A percentile compares a stretch with the other conserved stretches of the same genome.
Conservation (phyloP, 23 tunicate genomes). For the Aplidium turbinatum region DNA sequence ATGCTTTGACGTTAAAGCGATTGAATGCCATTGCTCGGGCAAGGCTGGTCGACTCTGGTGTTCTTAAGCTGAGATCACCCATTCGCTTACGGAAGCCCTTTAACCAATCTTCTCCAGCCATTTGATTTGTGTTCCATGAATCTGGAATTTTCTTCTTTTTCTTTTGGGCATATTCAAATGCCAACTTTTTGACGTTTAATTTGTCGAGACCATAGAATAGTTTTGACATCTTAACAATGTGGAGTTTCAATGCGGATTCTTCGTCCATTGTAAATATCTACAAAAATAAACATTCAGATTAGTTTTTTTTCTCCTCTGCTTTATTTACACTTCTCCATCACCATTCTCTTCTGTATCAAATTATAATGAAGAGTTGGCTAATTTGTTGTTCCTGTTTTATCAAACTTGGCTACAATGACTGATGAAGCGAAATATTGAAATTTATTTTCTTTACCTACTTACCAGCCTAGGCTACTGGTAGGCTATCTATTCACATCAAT, state of each 20-base stretch:
- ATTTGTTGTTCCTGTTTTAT: too few relatives aligned
- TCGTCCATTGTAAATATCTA: conserved; percentile 44
- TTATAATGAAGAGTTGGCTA: too few relatives aligned
- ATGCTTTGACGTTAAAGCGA: conserved; percentile 10
- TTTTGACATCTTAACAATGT: conserved; percentile 22
- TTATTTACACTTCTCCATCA: too few relatives aligned
- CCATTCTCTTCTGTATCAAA: too few relatives aligned
- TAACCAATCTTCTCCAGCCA: conserved; percentile 50
- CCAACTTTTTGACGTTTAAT: conserved; percentile 19
- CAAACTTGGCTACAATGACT: too few relatives aligned
- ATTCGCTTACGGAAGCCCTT: conserved; percentile 42
- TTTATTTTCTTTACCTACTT: too few relatives aligned
- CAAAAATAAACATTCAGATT: too few relatives aligned
- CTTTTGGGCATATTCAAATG: conserved; percentile 33
- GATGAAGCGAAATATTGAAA: too few relatives aligned
- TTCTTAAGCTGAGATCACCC: conserved; percentile 22
- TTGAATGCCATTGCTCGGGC: conserved; percentile 49
- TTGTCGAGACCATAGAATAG: conserved; percentile 34
- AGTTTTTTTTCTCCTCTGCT: too few relatives aligned
- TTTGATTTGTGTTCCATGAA: conserved; percentile 19
- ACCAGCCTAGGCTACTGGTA: too few relatives aligned
- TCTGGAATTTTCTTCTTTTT: conserved; percentile 33
- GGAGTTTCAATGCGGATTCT: conserved; percentile 23
- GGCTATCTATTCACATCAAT: too few relatives aligned
- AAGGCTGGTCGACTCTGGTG: conserved; percentile 41